These are phyloP conservation scores for Pocillopora verrucosa DNA, from an alignment of 64 coral and sea anemone genomes.

Conservation along the genomic window DNA sequence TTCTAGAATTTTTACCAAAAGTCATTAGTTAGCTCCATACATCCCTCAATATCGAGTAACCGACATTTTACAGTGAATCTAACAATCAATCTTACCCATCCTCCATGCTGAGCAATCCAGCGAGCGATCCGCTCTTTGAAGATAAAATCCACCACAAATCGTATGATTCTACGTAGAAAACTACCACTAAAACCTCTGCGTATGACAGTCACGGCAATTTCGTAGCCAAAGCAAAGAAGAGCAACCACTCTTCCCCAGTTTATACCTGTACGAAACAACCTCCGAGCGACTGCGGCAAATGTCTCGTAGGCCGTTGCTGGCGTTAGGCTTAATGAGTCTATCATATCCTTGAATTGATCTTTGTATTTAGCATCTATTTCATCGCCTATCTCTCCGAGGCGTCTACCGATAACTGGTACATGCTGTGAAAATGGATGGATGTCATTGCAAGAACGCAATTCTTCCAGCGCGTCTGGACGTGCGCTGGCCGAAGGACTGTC, in stretches of 20 bases:
- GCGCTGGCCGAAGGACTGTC: constrained; percentile 53
- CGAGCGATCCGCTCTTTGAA: constrained; percentile 87
- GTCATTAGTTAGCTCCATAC: background rate
- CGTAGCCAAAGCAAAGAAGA: constrained; percentile 94
- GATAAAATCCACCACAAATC: constrained; percentile 96
- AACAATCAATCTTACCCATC: constrained; percentile 82
- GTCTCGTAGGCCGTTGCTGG: constrained; percentile 90
- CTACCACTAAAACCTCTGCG: constrained; percentile 89
- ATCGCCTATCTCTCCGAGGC: constrained; percentile 96
- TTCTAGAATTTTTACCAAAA: background rate
- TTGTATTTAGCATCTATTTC: constrained; percentile 96
- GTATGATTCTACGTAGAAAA: constrained; percentile 91
- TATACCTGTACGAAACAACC: constrained; percentile 89
- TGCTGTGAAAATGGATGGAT: constrained; percentile 61
- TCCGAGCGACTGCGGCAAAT: constrained; percentile 86
- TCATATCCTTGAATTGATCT: constrained; percentile 99
- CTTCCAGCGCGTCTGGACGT: constrained; percentile 93
- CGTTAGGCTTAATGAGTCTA: constrained; percentile 79
- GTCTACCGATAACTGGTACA: constrained; percentile 77
- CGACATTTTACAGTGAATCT: background rate
- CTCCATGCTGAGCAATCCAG: constrained; percentile 91
- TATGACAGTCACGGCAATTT: constrained; percentile 89
- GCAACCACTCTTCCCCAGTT: constrained; percentile 92
- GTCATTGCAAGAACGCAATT: constrained; percentile 86
- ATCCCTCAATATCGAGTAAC: background rate